Conservation (phyloP, 2,888 invertebrate species). For the Ophion obscuratus region DNA sequence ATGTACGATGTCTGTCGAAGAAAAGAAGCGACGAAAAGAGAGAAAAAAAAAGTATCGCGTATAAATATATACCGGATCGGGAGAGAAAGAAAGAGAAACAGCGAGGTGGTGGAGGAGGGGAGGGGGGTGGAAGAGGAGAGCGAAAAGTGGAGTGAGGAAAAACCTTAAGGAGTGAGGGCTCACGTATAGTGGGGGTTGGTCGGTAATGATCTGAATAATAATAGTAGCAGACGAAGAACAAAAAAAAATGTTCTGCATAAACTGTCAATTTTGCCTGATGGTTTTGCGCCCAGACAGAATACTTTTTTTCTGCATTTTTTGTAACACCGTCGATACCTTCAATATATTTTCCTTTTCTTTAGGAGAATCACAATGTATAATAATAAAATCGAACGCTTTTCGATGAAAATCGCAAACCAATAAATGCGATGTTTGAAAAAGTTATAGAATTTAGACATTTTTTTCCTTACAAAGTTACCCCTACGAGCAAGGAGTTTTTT, state of each 20-base stretch:
- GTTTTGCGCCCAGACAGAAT: not conserved
- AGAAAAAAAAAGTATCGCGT: conserved; percentile 37
- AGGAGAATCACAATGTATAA: not conserved
- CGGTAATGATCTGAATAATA: conserved; percentile 78
- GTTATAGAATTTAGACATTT: not conserved
- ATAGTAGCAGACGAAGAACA: conserved; percentile 79
- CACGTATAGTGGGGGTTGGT: conserved; percentile 68
- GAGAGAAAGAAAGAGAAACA: conserved; percentile 23
- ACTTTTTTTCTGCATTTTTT: not conserved
- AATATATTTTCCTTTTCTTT: not conserved
- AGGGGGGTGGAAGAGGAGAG: conserved; percentile 7
- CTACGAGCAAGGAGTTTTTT: too few species aligned
- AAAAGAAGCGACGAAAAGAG: conserved; percentile 68
- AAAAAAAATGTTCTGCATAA: not conserved
- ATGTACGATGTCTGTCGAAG: conserved; percentile 80
- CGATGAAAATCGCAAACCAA: not conserved
- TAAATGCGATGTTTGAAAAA: not conserved
- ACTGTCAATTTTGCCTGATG: conserved; percentile 1
- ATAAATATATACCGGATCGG: conserved; percentile 21
- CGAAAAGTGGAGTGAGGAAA: conserved; percentile 39
- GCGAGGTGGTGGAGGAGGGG: not conserved
- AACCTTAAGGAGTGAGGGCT: conserved; percentile 8
- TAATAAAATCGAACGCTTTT: not conserved
- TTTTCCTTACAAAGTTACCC: too few species aligned
- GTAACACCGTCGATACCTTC: not conserved